These are phyloP conservation scores for Stegostoma tigrinum DNA, from an alignment of 2,113 vertebrate genomes.

Conservation along the genomic window DNA sequence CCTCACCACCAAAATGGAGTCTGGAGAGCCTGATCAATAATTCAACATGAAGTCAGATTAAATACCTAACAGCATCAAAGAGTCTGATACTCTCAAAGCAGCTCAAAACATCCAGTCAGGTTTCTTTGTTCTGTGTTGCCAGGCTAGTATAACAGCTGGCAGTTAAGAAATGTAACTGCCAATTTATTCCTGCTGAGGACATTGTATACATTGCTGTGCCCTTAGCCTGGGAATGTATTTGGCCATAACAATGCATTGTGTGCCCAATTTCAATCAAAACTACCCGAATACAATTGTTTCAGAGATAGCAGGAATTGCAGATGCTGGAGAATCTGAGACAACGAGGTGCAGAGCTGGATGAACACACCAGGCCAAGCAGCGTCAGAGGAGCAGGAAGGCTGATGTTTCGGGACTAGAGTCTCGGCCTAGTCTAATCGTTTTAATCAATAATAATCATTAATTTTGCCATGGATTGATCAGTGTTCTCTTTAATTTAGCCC, in stretches of 20 bases:
- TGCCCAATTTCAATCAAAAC: not conserved
- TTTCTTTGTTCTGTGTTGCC: conserved; percentile 36
- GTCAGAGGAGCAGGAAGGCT: no score
- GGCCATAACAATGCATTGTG: not conserved
- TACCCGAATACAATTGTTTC: not conserved
- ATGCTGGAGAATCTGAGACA: no score
- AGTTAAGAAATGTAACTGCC: conserved; percentile 19
- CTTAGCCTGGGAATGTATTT: not conserved
- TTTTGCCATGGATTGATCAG: not conserved
- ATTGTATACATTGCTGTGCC: not conserved
- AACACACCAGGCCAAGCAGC: no score
- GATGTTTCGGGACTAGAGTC: no score
- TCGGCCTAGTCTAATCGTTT: no score
- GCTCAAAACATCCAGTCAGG: conserved; percentile 28
- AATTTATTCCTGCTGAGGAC: not conserved
- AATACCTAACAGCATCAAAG: conserved; percentile 33
- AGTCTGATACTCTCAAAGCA: conserved; percentile 26
- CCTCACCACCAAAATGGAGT: conserved; percentile 5
- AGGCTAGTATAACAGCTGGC: not conserved
- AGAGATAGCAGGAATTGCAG: no score
- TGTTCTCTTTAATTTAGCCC: not conserved
- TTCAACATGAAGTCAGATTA: conserved; percentile 32
- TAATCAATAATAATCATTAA: not conserved
- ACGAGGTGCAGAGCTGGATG: no score
- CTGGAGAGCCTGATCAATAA: conserved; percentile 38